A percentile compares a stretch with the other conserved stretches of the same genome.
Evolutionary conservation across 2,888 invertebrate genomes (phyloP).

Genomic region (Patella depressa): DNA sequence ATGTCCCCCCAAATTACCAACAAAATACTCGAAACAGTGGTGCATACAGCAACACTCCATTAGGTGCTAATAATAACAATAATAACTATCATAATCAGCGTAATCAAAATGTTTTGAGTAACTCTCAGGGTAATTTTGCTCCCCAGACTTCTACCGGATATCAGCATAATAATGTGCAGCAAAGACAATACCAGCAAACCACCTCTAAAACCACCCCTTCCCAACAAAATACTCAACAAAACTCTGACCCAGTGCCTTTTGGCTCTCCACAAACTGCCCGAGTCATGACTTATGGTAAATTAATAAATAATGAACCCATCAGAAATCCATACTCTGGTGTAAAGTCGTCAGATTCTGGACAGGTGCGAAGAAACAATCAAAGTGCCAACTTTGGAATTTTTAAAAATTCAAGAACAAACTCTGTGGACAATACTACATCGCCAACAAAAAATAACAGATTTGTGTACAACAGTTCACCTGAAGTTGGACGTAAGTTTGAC

Average conservation of each 20-base stretch:
- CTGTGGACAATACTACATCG: not conserved
- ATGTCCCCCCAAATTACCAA: not conserved
- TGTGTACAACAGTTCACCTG: constrained; percentile 37
- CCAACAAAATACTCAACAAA: constrained; percentile 1
- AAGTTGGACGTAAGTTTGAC: constrained; percentile 26
- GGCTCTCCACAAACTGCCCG: not conserved
- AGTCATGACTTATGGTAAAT: not conserved
- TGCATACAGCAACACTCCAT: not conserved
- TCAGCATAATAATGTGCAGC: not conserved
- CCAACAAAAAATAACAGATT: not conserved
- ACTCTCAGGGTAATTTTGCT: not conserved
- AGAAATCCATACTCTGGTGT: not conserved
- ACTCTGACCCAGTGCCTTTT: constrained; percentile 2
- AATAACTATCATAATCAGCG: not conserved
- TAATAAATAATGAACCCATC: not conserved
- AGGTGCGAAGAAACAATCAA: not conserved
- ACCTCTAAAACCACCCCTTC: not conserved
- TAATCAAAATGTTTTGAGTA: not conserved
- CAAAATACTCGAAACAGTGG: not conserved
- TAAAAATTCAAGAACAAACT: not conserved
- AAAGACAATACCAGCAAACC: not conserved
- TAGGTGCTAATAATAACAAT: not conserved
- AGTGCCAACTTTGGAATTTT: not conserved
- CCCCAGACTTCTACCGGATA: not conserved
- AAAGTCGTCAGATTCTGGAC: not conserved